Percentiles rank a stretch among this genome's conserved stretches.
Evolutionary conservation across 2,888 invertebrate species (phyloP).

Genomic region (Caenorhabditis uteleia): DNA sequence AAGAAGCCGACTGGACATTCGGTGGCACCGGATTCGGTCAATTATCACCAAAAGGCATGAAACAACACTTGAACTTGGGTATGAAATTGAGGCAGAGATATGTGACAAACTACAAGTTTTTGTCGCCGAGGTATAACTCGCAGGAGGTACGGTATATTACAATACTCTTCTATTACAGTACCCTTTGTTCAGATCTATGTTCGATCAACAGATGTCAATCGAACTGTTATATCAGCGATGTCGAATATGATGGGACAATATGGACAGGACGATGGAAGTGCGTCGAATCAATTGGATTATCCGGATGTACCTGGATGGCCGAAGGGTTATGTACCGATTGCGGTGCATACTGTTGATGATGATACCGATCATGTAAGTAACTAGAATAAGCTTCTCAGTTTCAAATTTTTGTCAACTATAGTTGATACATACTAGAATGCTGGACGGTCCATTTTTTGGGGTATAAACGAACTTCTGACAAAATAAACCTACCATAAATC

Average conservation of each 20-base stretch:
- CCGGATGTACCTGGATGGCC: slow-evolving; percentile 53
- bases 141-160: slow-evolving; percentile 57
- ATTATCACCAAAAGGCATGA: slow-evolving; percentile 47
- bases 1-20: slow-evolving; percentile 48
- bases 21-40: slow-evolving; percentile 56
- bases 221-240: slow-evolving; percentile 77
- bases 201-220: slow-evolving; percentile 83
- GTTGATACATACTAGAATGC: background rate
- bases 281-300: slow-evolving; percentile 39
- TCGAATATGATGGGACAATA: slow-evolving; percentile 54
- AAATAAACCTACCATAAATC: too few relatives aligned
- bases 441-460: background rate
- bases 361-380: slow-evolving; percentile 74
- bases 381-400: slow-evolving; percentile 15
- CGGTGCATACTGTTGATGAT: slow-evolving; percentile 81
- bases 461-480: slow-evolving; percentile 8
- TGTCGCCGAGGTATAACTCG: slow-evolving; percentile 74
- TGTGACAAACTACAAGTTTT: slow-evolving; percentile 73
- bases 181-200: slow-evolving; percentile 74
- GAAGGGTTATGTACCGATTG: slow-evolving; percentile 76
- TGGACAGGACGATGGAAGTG: slow-evolving; percentile 49
- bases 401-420: too few relatives aligned
- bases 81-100: slow-evolving; percentile 80
- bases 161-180: background rate
- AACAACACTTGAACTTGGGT: slow-evolving; percentile 79